Conservation (phyloP, 2,797 vertebrate species). For the Aplochiton taeniatus region DNA sequence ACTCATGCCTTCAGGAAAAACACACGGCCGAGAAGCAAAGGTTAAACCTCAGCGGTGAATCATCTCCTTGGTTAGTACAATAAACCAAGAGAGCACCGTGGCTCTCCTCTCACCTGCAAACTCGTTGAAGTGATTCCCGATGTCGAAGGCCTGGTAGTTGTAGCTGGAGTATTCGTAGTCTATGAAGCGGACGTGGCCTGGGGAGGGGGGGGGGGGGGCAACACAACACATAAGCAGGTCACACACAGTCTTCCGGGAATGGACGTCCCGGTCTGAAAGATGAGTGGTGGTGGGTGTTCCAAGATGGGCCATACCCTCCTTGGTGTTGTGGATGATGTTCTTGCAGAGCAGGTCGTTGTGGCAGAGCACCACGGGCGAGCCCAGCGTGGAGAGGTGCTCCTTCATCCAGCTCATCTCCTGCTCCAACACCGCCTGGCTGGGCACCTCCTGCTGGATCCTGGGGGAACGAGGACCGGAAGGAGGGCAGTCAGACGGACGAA, state of each 20-base stretch:
- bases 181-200: slow-evolving; percentile 89
- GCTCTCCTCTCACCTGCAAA: slow-evolving; percentile 86
- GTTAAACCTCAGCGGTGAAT: not conserved
- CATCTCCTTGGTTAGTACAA: not conserved
- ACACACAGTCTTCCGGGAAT: no score
- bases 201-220: not conserved
- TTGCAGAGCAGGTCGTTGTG: slow-evolving; percentile 98
- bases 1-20: slow-evolving; percentile 80
- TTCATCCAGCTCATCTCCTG: slow-evolving; percentile 92
- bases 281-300: not conserved
- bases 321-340: slow-evolving; percentile 91
- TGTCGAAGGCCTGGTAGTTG: slow-evolving; percentile 98
- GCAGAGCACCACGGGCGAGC: slow-evolving; percentile 93
- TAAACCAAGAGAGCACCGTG: not conserved
- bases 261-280: no score
- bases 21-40: not conserved
- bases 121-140: slow-evolving; percentile 98
- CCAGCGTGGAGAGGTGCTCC: slow-evolving; percentile 87
- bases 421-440: slow-evolving; percentile 85
- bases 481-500: not conserved
- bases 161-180: slow-evolving; percentile 97
- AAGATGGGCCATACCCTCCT: slow-evolving; percentile 77
- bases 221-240: not conserved
- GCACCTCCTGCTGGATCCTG: slow-evolving; percentile 87
- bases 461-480: not conserved